Evolutionary conservation across 35 echinoderm and acorn worm genomes (phyloP).

Genomic region (Heliocidaris erythrogramma): DNA sequence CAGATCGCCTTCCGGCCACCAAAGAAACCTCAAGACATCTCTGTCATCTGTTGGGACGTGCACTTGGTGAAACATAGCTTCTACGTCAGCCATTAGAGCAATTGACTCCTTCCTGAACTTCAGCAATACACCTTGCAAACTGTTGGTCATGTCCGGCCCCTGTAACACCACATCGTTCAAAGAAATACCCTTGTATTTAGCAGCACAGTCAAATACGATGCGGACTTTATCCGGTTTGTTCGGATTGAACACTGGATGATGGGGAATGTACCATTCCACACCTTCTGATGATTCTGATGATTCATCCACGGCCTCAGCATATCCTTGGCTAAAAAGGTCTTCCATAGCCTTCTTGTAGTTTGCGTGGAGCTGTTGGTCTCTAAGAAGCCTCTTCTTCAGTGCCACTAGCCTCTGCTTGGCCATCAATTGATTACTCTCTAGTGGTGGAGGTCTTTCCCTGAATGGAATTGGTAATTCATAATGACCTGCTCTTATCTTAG

Average conservation of each 20-base stretch:
- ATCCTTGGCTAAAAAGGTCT: conserved; percentile 15
- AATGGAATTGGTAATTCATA: conserved; percentile 44
- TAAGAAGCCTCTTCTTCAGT: background rate
- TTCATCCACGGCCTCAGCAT: conserved; percentile 26
- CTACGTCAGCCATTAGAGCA: conserved; percentile 60
- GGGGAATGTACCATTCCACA: conserved; percentile 47
- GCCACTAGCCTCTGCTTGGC: background rate
- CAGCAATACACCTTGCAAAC: conserved; percentile 59
- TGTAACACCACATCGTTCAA: conserved; percentile 55
- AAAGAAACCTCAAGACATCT: conserved; percentile 48
- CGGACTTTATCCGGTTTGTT: conserved; percentile 52
- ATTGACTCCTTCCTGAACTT: conserved; percentile 49
- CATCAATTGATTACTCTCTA: background rate
- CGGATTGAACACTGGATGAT: conserved; percentile 44
- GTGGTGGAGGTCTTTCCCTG: background rate
- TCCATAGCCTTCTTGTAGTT: conserved; percentile 21
- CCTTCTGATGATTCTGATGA: background rate
- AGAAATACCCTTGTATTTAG: conserved; percentile 33
- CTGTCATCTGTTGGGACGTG: conserved; percentile 36
- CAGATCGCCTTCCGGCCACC: conserved; percentile 21
- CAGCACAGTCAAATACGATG: conserved; percentile 48
- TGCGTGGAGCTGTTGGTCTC: background rate
- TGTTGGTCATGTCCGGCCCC: conserved; percentile 64
- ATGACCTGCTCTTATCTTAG: background rate
- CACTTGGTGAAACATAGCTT: conserved; percentile 69